Evolutionary conservation across 2,113 vertebrate species (phyloP).

Genomic region (Syngnathus floridae): DNA sequence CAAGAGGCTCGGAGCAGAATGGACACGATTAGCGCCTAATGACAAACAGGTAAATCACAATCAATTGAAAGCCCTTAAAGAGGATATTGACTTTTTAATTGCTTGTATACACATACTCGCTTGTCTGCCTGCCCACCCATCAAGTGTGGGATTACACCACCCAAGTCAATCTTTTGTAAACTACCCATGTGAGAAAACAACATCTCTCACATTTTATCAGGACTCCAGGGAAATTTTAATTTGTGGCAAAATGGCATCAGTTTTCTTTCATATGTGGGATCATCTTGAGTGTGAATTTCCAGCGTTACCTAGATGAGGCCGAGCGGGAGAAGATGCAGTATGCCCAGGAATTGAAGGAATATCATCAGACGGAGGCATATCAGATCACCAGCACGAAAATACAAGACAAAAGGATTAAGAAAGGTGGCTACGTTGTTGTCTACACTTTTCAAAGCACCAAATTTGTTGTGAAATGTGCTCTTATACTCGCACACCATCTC

Average conservation of each 20-base stretch:
- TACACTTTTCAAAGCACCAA: neutral
- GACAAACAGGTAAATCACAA: conserved; percentile 80
- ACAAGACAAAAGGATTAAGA: conserved; percentile 93
- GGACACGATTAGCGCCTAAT: conserved; percentile 83
- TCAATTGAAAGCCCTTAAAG: neutral
- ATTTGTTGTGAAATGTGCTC: neutral
- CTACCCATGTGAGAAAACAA: too few relatives aligned
- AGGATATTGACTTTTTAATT: neutral
- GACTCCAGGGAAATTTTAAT: too few relatives aligned
- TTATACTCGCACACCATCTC: conserved; percentile 1
- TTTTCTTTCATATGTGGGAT: neutral
- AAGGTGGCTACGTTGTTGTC: conserved; percentile 68
- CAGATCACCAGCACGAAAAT: conserved; percentile 90
- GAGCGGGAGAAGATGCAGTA: conserved; percentile 95
- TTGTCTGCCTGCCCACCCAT: neutral
- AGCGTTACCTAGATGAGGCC: conserved; percentile 92
- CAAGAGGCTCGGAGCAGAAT: conserved; percentile 91
- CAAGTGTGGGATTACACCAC: neutral
- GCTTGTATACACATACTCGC: neutral
- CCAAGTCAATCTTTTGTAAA: too few relatives aligned
- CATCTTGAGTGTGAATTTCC: neutral
- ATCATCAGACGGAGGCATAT: conserved; percentile 93
- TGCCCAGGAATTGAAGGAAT: conserved; percentile 87
- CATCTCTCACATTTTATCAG: too few relatives aligned
- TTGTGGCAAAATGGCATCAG: too few relatives aligned